A percentile compares a stretch with the other conserved stretches of the same genome.
These are phyloP conservation scores for Chelon auratus DNA, from an alignment of 2,797 vertebrate species.

Conservation along the genomic window DNA sequence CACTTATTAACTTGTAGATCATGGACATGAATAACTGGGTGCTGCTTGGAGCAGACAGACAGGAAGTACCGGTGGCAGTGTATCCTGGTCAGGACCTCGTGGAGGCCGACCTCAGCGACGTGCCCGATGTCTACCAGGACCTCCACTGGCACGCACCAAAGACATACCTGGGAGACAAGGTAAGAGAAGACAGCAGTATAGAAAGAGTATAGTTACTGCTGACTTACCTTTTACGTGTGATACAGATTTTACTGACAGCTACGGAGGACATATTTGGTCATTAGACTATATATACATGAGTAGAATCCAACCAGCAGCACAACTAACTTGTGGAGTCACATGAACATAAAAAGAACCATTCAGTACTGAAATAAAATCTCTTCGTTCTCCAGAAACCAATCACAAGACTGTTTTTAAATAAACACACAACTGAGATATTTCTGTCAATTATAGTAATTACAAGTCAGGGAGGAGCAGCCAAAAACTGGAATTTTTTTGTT, in stretches of 20 bases:
- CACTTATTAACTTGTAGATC: conserved; percentile 75
- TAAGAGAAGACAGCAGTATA: conserved; percentile 56
- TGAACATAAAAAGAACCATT: not conserved
- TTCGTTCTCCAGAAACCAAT: not conserved
- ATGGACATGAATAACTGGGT: conserved; percentile 91
- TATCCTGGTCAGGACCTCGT: conserved; percentile 82
- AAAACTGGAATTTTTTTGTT: not conserved
- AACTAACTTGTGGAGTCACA: not conserved
- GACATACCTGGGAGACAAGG: conserved; percentile 93
- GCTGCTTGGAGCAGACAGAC: conserved; percentile 88
- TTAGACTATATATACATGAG: too few relatives aligned
- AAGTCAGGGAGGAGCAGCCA: not conserved
- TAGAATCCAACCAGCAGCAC: not conserved
- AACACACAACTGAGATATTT: too few relatives aligned
- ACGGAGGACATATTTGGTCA: too few relatives aligned
- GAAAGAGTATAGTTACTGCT: not conserved
- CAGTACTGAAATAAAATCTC: not conserved
- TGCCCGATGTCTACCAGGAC: conserved; percentile 89
- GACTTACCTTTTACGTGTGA: too few relatives aligned
- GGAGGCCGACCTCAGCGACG: conserved; percentile 87
- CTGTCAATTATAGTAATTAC: not conserved
- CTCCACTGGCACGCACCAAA: conserved; percentile 93
- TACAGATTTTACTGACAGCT: too few relatives aligned
- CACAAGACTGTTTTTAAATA: not conserved
- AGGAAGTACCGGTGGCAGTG: conserved; percentile 84